Evolutionary conservation across 2,888 invertebrate genomes (phyloP).

Genomic region (Drosophila meridionalis): DNA sequence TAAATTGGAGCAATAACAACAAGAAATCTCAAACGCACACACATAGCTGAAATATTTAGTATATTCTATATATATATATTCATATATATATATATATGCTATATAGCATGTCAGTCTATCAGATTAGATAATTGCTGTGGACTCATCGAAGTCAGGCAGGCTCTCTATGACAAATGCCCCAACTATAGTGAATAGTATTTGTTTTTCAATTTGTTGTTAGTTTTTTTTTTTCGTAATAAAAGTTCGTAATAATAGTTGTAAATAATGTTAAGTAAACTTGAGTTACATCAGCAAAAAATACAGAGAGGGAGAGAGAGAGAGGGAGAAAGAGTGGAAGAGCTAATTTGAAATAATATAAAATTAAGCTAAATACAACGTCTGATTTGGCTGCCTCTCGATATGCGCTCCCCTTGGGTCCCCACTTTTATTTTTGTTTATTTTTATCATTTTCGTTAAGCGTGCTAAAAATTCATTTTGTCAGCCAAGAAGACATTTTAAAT

Average conservation of each 20-base stretch:
- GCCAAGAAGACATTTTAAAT: slow-evolving; percentile 45
- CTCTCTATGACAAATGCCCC: slow-evolving; percentile 21
- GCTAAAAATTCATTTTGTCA: slow-evolving; percentile 68
- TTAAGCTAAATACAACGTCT: slow-evolving; percentile 24
- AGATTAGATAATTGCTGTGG: slow-evolving; percentile 59
- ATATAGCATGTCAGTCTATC: slow-evolving; percentile 41
- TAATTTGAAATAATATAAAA: slow-evolving; percentile 19
- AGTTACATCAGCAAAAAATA: slow-evolving; percentile 7
- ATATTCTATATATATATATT: slow-evolving; percentile 8
- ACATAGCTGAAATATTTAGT: slow-evolving; percentile 22
- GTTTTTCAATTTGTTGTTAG: not conserved
- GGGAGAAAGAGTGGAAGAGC: not conserved
- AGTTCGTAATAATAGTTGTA: not conserved
- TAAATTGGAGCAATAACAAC: slow-evolving; percentile 59
- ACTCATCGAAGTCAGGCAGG: slow-evolving; percentile 41
- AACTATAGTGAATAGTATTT: slow-evolving; percentile 4
- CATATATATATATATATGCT: not conserved
- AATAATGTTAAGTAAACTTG: slow-evolving; percentile 8
- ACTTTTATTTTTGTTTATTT: slow-evolving; percentile 64
- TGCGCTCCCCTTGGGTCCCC: not conserved
- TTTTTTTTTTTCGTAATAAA: not conserved
- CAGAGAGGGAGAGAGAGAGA: not conserved
- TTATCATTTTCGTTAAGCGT: slow-evolving; percentile 68
- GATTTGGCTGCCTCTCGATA: not conserved
- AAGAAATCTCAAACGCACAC: slow-evolving; percentile 27